Base-by-base conservation (phyloP, 2,113 vertebrate species). In the Pachypanchax playfairii region DNA sequence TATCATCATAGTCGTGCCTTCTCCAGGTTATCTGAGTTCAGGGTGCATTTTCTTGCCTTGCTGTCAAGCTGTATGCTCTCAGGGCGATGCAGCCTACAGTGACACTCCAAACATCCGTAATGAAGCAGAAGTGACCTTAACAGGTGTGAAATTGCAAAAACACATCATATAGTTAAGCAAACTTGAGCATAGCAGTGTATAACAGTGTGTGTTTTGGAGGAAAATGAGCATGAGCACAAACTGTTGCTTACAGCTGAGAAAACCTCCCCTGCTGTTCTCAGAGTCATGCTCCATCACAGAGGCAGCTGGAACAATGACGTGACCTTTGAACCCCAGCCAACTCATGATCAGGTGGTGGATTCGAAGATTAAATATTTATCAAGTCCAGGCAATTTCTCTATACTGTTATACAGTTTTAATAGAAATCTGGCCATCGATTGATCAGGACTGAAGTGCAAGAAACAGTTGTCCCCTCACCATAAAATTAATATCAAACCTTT, bases 121-220 rank as follows among this genome's bases (percentile, higher is more conserved):
- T 75, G 82, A 83, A 77, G 75, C 70, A 79, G 57, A 58, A 77
- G 52, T 35, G 75, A 79, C 70, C 82, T 75, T 72, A 61, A 18
- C 88, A 89, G 88, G 78, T 89, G 88, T 82, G 68, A 66, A 36
- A 79, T 85, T 85, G 64, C 83, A 85, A 88, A 88, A 88, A 54
- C 61, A 54, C 65, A 53, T 62, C 58, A n/a, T 24, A 29, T 47
- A 60, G 38, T 57, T 70, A 38, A 73, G 29, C 6, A 51, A 68
- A 73, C 44, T 38, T 51, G 70, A 47, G 21, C 73, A 58, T 56
- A 46, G 60, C 38, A 10, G 18, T 69, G 17, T 65, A 24, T 69
- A 66, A 25, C 25, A 22, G 20, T 38, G 66, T 63, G 55, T 71
- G 75, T 71, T 56, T 61, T 25, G 20, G 22, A 60, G 64, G 53